phyloP scores from a whole-genome alignment of 2,113 vertebrate species.

The Alexandromys fortis region DNA sequence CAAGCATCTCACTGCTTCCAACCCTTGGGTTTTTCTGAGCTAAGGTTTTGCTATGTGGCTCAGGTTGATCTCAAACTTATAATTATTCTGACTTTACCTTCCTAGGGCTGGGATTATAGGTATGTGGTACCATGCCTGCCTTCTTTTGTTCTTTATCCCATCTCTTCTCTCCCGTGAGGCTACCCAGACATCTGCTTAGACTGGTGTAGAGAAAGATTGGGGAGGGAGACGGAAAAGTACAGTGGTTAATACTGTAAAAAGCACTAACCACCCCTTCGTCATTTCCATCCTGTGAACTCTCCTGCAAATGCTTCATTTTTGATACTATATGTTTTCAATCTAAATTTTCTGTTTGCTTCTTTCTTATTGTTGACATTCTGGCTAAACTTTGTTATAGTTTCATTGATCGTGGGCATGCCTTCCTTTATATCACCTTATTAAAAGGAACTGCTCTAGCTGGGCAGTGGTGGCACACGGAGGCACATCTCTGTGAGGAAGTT shows the following conservation, averaged over 20 bases:
- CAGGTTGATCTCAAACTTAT: background rate
- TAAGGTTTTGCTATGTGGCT: background rate
- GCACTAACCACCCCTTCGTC: background rate
- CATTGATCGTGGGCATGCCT: conserved; percentile 28
- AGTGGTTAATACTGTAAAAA: background rate
- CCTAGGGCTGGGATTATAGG: background rate
- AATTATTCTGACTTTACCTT: background rate
- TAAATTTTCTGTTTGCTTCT: conserved; percentile 4
- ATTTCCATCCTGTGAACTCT: background rate
- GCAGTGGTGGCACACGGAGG: background rate
- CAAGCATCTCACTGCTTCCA: too few species aligned
- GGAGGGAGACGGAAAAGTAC: background rate
- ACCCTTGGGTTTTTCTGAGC: background rate
- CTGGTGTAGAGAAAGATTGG: background rate
- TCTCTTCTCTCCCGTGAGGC: background rate
- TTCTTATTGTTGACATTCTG: background rate
- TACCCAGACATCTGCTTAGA: background rate
- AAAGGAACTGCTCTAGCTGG: background rate
- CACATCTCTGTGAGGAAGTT: background rate
- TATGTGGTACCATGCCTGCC: background rate
- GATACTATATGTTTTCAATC: background rate
- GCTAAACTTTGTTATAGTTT: conserved; percentile 31
- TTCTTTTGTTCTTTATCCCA: background rate
- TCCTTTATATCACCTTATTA: background rate
- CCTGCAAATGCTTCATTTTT: conserved; percentile 20